Evolutionary conservation across 2,113 vertebrate species (phyloP), one percentile per base, ranked within the genome.

Genomic region (Gopherus evgoodei): DNA sequence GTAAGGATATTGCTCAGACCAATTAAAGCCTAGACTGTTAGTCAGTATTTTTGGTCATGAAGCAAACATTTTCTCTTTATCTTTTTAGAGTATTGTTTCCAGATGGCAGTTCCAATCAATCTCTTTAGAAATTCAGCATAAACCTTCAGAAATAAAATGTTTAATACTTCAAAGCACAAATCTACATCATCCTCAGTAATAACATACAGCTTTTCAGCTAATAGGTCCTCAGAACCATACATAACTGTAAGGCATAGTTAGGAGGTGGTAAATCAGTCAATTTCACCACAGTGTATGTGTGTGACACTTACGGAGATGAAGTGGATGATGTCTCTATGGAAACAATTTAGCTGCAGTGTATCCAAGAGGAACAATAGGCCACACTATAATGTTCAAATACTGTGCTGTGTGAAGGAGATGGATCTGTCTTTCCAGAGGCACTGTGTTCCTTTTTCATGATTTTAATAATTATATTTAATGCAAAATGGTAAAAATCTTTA

Each of bases 321-420:
- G 17, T 84, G 92, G 88, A 93, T 89, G 93, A 88, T 0, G 11
- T 97, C 95, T 96, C 97, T 97, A 96, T 98, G 95, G 96, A 97
- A 97, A 98, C 95, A 83, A 53, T 90, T 94, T 81, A n/a, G 85
- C 59, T 89, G 1, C 53, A 81, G 22, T 31, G 79, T 80, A 57
- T 87, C 31, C 19, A 29, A 57, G 49, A 88, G 42, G 59, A 96
- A 52, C 44, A 56, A 29, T 4, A 24, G 44, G 65, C 42, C 19
- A 1, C 88, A 78, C 0, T 0, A 49, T 81, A 89, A 86, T 27
- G 29, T 72, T 57, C 27, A 92, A 84, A 69, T 8, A 22, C 11
- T 84, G 52, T n/a, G 13, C 38, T 1, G 0, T 6, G n/a, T 31
- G 47, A 44, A 82, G 84, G 84, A 76, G 1, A n/a, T 52, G 4